Evolutionary conservation across 2,888 invertebrate genomes (phyloP), one percentile per base, ranked within the genome.

Genomic region (Aspidiotus destructor): DNA sequence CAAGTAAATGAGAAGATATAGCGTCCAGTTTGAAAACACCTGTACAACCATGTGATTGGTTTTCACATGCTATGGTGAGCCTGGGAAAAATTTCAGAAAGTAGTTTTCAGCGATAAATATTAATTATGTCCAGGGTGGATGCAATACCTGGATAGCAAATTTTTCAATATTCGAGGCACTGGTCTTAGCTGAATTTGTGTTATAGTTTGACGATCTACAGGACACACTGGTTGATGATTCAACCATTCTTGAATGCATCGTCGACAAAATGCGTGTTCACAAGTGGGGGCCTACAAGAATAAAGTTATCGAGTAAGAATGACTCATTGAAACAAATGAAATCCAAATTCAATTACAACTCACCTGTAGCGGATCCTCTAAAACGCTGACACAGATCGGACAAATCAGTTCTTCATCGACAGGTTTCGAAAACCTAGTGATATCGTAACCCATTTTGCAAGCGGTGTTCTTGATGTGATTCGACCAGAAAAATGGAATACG

Each of bases 161-260:
- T 97, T 75, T 93, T 84, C 73, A 95, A 83, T 77, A 97, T 96
- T 76, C 96, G 84, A 57, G 96, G 96, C 72, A 95, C 95, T 71
- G 92, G 89, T 77, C 93, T 84, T 44, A 97, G 81, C 78, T 94
- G 93, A 71, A 86, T 85, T n/a, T 89, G 85, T 52, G 92, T 92
- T 73, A 96, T 88, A 63, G 88, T 85, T 76, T 91, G 92, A 67
- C 96, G 84, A 79, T 97, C 96, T 60, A 96, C 89, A 6, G 96
- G 96, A 76, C 96, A 97, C 48, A 92, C 94, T 16, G 92, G 92
- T 77, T 95, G 94, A 63, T 92, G 85, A 72, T 89, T 88, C 73
- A 96, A 85, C 96, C 96, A 97, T 79, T 95, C 93, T 71, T 89
- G 89, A 74, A 97, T 97, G 79, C 96, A 97, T 62, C 85, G 85